Conservation (phyloP, 2,888 invertebrate species). For the Drosophila aldrichi region DNA sequence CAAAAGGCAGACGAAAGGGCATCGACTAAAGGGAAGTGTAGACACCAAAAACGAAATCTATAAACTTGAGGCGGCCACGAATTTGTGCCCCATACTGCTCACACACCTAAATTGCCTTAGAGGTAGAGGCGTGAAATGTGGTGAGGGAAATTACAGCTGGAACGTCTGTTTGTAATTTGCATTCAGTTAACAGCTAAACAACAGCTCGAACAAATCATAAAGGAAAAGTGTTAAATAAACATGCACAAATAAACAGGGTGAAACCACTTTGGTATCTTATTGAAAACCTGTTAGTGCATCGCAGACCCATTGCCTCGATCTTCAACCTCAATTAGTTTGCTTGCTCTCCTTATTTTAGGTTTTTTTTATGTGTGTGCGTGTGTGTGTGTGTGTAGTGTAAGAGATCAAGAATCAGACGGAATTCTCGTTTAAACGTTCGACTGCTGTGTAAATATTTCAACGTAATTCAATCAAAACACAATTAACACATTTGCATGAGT, state of each 20-base stretch:
- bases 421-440: conserved; percentile 30
- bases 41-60: conserved; percentile 25
- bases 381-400: conserved; percentile 7
- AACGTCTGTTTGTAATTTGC: conserved; percentile 35
- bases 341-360: conserved; percentile 7
- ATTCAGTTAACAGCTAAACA: conserved; percentile 29
- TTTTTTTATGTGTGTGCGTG: neutral
- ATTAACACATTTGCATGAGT: conserved; percentile 68
- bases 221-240: conserved; percentile 50
- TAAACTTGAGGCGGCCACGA: conserved; percentile 15
- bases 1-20: neutral
- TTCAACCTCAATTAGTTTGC: neutral
- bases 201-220: conserved; percentile 19
- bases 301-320: conserved; percentile 25
- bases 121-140: conserved; percentile 1
- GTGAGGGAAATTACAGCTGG: neutral
- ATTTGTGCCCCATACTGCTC: neutral
- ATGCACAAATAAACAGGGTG: conserved; percentile 15
- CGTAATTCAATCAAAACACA: conserved; percentile 75
- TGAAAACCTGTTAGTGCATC: conserved; percentile 39
- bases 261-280: conserved; percentile 36
- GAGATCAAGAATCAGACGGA: conserved; percentile 36
- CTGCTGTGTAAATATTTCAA: conserved; percentile 66
- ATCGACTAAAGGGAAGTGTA: conserved; percentile 17
- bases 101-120: conserved; percentile 1